Conservation (phyloP, 1,140 invertebrate genomes). For the Scaptomyza hsui region DNA sequence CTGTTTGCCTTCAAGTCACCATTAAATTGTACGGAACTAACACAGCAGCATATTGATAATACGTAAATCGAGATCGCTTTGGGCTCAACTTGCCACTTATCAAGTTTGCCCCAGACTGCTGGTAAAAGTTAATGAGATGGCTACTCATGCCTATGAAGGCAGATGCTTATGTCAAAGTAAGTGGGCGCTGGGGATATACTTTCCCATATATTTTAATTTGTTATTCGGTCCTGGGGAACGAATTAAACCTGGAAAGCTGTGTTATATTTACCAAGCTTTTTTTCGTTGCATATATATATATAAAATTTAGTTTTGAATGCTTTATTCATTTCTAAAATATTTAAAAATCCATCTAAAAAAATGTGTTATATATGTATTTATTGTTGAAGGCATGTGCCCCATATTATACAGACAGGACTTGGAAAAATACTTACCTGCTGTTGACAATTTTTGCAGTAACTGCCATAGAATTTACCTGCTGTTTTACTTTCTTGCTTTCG, state of each 20-base stretch:
- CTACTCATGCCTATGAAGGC: not conserved
- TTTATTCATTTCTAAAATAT: too few species aligned
- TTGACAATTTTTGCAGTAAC: constrained; percentile 35
- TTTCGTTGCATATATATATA: too few species aligned
- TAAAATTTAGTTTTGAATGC: too few species aligned
- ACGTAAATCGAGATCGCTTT: constrained; percentile 71
- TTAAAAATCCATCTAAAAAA: too few species aligned
- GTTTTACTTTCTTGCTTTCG: constrained; percentile 43
- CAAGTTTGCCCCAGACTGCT: constrained; percentile 10
- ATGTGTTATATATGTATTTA: too few species aligned
- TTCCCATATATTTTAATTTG: not conserved
- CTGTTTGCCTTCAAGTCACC: constrained; percentile 41
- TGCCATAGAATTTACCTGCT: constrained; percentile 34
- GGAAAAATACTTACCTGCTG: constrained; percentile 18
- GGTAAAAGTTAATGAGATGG: not conserved
- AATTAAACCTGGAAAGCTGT: too few species aligned
- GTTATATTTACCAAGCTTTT: too few species aligned
- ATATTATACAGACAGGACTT: not conserved
- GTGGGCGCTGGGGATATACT: not conserved
- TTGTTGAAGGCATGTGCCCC: not conserved
- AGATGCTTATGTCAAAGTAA: not conserved
- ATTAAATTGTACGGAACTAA: constrained; percentile 60
- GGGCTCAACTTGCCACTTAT: constrained; percentile 31
- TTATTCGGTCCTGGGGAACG: too few species aligned
- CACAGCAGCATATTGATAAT: constrained; percentile 56